A percentile compares a stretch with the other conserved stretches of the same genome.
These are phyloP conservation scores for Calcarius ornatus DNA, from an alignment of 2,113 vertebrate species.

Conservation along the genomic window DNA sequence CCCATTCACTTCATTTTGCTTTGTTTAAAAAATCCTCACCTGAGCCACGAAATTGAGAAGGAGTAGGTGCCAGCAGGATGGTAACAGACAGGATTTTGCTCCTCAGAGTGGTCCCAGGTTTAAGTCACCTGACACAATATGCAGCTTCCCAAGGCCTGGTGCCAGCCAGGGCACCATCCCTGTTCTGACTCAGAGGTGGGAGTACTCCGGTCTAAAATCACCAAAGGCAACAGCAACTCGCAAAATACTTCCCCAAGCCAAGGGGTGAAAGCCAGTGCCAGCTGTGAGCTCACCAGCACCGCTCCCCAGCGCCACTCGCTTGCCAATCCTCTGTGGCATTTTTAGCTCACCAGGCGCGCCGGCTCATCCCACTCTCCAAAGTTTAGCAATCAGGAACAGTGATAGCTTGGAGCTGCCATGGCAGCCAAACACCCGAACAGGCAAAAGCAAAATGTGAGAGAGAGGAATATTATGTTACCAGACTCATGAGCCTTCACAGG, in stretches of 20 bases:
- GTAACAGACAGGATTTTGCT: background rate
- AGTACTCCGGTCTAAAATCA: background rate
- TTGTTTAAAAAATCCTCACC: background rate
- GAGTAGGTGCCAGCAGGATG: background rate
- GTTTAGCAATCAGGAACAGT: background rate
- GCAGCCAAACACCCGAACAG: slow-evolving; percentile 29
- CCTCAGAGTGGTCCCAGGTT: background rate
- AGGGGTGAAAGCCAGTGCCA: slow-evolving; percentile 9
- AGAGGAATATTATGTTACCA: background rate
- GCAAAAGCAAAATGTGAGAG: background rate
- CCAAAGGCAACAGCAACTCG: background rate
- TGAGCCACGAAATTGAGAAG: background rate
- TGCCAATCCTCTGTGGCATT: slow-evolving; percentile 19
- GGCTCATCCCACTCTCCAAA: slow-evolving; percentile 7
- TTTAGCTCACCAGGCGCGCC: background rate
- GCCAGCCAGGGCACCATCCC: background rate
- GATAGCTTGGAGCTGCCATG: slow-evolving; percentile 1
- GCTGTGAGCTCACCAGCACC: slow-evolving; percentile 25
- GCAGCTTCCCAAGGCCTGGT: background rate
- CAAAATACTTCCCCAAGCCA: slow-evolving; percentile 13
- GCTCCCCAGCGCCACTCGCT: background rate
- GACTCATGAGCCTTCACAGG: background rate
- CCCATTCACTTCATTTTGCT: background rate
- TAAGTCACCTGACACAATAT: background rate
- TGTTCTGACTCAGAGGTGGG: background rate